Evolutionary conservation across 2,113 vertebrate genomes (phyloP), one percentile per base, ranked within the genome.

Genomic region (Epinephelus fuscoguttatus): DNA sequence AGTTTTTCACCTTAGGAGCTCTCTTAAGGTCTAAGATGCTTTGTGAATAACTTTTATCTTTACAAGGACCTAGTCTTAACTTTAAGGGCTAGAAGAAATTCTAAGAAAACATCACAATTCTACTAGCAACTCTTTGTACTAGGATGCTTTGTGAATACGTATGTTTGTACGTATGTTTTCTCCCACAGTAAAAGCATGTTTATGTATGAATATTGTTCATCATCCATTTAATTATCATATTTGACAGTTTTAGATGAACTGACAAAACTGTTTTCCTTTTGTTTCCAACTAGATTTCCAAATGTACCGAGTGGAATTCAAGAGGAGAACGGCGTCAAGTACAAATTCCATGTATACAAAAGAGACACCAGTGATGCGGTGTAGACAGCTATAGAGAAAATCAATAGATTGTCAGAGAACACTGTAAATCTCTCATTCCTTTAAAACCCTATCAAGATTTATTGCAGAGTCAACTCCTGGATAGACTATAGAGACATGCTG

Each of bases 281-380:
- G 5, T 78, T 76, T 80, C 45, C 70, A 59, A 27, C 33, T 15
- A 96, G 95, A 9, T 96, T 94, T 90, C 93, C 93, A 13, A 91
- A 89, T n/a, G 93, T 97, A 1, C 94, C 94, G 1, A 68, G 78
- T 79, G 94, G 80, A 68, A 91, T 96, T 87, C 96, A 96, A 85
- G 96, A 96, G 86, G 96, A 97, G 79, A 94, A 95, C 1, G 94
- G 95, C 40, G 90, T 96, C 6, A 92, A 90, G 70, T 96, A 94
- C 79, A 91, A 92, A 87, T 96, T 88, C 80, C 92, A 96, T 83
- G 95, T 96, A 4, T 97, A 94, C 87, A 96, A 94, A 90, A 96
- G 70, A 86, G 72, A 84, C 53, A 63, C 37, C 0, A 30, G 8
- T 21, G 69, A 87, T 3, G 1, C 13, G 0, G 25, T 7, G 11